Evolutionary conservation across 2,888 invertebrate species (phyloP).

Genomic region (Ditula angustiorana): DNA sequence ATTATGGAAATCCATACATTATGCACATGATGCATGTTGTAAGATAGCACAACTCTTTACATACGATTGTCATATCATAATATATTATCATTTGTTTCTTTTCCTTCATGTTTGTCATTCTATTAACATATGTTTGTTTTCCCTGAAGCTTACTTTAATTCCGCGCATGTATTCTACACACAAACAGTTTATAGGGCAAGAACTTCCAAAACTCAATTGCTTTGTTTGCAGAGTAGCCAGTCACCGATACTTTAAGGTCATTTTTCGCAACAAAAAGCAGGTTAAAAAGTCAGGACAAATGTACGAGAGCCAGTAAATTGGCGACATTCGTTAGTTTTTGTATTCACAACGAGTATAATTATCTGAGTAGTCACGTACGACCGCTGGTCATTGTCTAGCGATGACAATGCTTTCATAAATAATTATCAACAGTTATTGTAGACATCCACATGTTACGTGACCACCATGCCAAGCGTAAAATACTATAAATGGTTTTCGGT

Average conservation of each 20-base stretch:
- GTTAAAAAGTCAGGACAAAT: constrained; percentile 15
- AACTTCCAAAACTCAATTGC: background rate
- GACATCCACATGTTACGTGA: constrained; percentile 28
- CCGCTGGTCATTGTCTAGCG: constrained; percentile 60
- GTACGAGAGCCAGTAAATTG: constrained; percentile 25
- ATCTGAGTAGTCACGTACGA: constrained; percentile 55
- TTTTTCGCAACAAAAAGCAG: constrained; percentile 23
- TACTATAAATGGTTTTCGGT: constrained; percentile 19
- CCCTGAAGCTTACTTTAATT: too few relatives aligned
- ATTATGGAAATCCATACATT: too few relatives aligned
- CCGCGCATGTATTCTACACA: too few relatives aligned
- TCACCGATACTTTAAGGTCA: constrained; percentile 15
- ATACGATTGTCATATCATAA: too few relatives aligned
- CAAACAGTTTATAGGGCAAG: too few relatives aligned
- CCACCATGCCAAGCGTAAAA: constrained; percentile 7
- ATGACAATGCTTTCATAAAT: constrained; percentile 67
- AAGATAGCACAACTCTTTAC: too few relatives aligned
- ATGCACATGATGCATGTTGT: too few relatives aligned
- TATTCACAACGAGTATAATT: constrained; percentile 31
- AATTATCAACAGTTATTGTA: constrained; percentile 53
- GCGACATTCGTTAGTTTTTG: constrained; percentile 33
- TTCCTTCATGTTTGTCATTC: too few relatives aligned
- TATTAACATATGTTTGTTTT: too few relatives aligned
- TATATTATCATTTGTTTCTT: too few relatives aligned
- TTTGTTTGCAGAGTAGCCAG: background rate